phyloP scores from a whole-genome alignment of 2,113 vertebrate species.

The Chroicocephalus ridibundus region DNA sequence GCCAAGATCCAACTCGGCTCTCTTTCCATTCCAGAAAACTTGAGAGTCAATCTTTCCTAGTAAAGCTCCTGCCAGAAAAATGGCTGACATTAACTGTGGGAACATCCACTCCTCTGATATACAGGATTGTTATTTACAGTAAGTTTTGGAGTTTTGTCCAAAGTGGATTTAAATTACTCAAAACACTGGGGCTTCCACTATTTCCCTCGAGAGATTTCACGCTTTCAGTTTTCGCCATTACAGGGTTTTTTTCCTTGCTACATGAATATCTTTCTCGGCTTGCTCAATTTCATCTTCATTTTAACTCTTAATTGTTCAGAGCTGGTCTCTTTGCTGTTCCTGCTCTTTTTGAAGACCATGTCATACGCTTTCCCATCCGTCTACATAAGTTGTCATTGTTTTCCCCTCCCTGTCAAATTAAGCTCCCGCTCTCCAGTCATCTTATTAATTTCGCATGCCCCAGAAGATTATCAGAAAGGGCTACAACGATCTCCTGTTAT shows the following conservation, averaged over 20 bases:
- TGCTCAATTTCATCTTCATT: neutral
- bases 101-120: neutral
- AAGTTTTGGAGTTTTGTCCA: neutral
- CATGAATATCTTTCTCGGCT: neutral
- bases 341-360: neutral
- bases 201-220: neutral
- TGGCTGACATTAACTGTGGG: neutral
- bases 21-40: neutral
- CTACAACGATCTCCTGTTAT: neutral
- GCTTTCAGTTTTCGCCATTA: neutral
- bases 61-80: neutral
- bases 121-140: neutral
- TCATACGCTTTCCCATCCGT: neutral
- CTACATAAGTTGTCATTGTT: neutral
- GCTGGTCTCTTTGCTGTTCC: neutral
- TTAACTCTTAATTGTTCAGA: neutral
- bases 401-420: neutral
- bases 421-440: neutral
- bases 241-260: neutral
- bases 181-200: neutral
- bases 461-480: neutral
- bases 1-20: neutral
- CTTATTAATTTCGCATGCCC: neutral
- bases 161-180: neutral
- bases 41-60: neutral